Base-by-base conservation (phyloP, 2,113 vertebrate genomes). In the Morone chrysops region DNA sequence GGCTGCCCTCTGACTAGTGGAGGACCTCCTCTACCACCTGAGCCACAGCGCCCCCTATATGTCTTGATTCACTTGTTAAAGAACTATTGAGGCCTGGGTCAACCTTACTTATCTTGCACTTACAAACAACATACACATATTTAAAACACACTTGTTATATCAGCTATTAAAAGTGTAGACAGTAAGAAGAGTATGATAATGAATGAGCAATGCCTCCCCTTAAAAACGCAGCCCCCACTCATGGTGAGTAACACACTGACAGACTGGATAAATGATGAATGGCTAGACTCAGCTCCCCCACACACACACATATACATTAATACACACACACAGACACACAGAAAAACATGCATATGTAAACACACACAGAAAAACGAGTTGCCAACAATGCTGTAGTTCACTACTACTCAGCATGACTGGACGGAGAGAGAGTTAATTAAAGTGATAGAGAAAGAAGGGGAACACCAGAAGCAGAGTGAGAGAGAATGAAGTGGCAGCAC, bases 221-320 rank as follows among this genome's bases (percentile, higher is more conserved):
- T 78, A 75, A 70, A 31, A 71, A 74, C n/a, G 7, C 81, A 78
- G 81, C 70, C 77, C 51, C 62, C 70, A 70, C 71, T n/a, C 69
- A 59, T 84, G 82, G 89, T 90, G 84, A 90, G 84, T 89, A 92
- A 88, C 81, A 79, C 88, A 36, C 75, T 75, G 56, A 75, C 80
- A 78, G 50, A 67, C 69, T 22, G 79, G 60, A 73, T 79, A 20
- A 67, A 84, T 74, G 25, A 31, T 31, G 22, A 86, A 50, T 16
- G 81, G n/a, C 70, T 45, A 80, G 78, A 88, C 87, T 72, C 70
- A 60, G 0, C 73, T 57, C 65, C 38, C 73, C 11, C 79, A 57
- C 70, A 51, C 51, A 47, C 51, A 56, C 41, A 80, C 62, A 70
- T 57, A 73, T 10, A 14, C 48, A 66, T 31, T 67, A 45, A 74